These are phyloP conservation scores for Paraplagusia blochii DNA, from an alignment of 2,113 vertebrate genomes.

Conservation along the genomic window DNA sequence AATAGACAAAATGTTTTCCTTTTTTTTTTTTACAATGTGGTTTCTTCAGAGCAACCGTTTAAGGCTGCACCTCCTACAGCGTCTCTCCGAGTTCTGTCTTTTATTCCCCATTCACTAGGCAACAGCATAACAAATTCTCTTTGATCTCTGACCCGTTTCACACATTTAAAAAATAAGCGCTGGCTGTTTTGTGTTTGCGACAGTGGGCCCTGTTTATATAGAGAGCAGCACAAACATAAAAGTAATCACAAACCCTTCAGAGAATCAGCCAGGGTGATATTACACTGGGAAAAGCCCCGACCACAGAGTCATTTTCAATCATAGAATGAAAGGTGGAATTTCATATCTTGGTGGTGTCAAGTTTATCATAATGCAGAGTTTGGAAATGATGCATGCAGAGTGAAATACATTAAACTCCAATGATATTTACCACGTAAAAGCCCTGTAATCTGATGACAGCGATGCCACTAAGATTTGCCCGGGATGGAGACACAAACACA, in stretches of 20 bases:
- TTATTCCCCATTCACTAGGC: slow-evolving; percentile 6
- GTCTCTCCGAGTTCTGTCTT: background rate
- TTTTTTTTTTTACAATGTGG: background rate
- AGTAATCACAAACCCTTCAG: background rate
- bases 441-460: no score
- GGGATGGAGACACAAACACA: background rate
- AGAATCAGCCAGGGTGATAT: background rate
- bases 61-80: background rate
- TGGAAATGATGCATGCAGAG: slow-evolving; percentile 1
- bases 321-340: background rate
- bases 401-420: background rate
- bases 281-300: no score
- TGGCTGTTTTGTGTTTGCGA: background rate
- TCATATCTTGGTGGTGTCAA: slow-evolving; percentile 1
- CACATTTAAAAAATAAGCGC: background rate
- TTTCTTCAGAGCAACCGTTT: slow-evolving; percentile 5
- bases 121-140: slow-evolving; percentile 12
- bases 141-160: slow-evolving; percentile 9
- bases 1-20: no score
- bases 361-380: slow-evolving; percentile 1
- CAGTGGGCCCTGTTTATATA: background rate
- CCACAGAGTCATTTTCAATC: slow-evolving; percentile 5
- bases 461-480: no score
- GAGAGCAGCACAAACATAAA: slow-evolving; percentile 2
- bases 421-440: background rate